phyloP scores from a whole-genome alignment of 2,113 vertebrate genomes.

The Hippopotamus amphibius region DNA sequence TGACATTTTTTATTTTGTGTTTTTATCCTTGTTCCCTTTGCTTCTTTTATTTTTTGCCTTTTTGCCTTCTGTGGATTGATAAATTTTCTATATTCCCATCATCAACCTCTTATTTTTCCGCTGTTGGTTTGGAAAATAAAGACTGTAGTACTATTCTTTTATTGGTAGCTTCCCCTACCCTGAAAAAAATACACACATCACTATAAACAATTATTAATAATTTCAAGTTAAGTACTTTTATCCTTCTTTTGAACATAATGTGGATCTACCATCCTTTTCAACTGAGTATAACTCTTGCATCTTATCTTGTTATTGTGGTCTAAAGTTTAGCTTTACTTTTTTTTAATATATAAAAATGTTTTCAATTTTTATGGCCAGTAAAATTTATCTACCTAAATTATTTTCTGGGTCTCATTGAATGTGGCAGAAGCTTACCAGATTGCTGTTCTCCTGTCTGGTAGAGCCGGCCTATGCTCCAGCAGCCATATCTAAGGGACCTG shows the following conservation, averaged over 20 bases:
- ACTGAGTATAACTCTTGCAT: neutral
- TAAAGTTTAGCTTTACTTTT: neutral
- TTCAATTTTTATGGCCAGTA: neutral
- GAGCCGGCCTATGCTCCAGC: slow-evolving; percentile 48
- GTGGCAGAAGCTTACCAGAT: no score
- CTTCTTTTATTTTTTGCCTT: neutral
- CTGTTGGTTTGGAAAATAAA: neutral
- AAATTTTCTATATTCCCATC: neutral
- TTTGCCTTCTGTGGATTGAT: neutral
- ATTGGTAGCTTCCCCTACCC: neutral
- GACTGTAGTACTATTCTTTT: neutral
- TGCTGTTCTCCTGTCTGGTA: no score
- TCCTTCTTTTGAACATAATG: neutral
- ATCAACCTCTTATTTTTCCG: neutral
- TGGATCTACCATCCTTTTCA: neutral
- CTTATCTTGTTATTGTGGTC: neutral
- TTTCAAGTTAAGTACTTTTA: slow-evolving; percentile 17
- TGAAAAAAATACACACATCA: neutral
- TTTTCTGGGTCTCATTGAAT: slow-evolving; percentile 23
- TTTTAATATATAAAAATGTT: neutral
- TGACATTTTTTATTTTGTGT: slow-evolving; percentile 2
- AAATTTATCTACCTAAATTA: neutral
- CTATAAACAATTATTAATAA: neutral
- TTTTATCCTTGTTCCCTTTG: neutral
- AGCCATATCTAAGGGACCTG: slow-evolving; percentile 91